Evolutionary conservation across 2,888 invertebrate genomes (phyloP), one percentile per base, ranked within the genome.

Genomic region (Nomada flava): DNA sequence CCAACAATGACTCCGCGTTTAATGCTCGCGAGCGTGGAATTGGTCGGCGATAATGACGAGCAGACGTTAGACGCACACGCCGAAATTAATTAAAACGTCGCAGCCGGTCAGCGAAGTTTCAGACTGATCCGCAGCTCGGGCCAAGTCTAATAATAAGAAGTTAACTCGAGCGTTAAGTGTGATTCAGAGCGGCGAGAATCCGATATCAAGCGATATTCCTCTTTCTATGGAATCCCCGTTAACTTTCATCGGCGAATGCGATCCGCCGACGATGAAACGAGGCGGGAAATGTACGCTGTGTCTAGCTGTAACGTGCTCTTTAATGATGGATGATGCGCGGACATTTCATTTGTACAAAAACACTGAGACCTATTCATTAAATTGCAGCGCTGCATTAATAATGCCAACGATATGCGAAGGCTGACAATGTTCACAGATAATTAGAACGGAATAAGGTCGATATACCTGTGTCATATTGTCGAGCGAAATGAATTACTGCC

Each of bases 101-200:
- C 82, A 82, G 79, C 74, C 83, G 80, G 85, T 83, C 82, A 72
- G 75, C 82, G 26, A 87, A 90, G 87, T 88, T 88, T 83, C 70
- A 67, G 68, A 82, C 82, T 68, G 71, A 85, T 78, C 65, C 79
- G 73, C 77, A 79, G 88, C 89, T 90, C 86, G 84, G 80, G 90
- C 89, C 90, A 91, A 90, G 91, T 91, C 91, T 92, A 92, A 92
- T 91, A 92, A 92, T 92, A 92, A 91, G 89, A 91, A 90, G 89
- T 90, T 89, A 90, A 91, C 88, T 87, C 88, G 86, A 89, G 88
- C 88, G 88, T 90, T 86, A 89, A 89, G 87, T 80, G 87, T 82
- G 84, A 91, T 90, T 91, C 87, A 86, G 87, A 83, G 74, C 78
- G 88, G 79, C 84, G 73, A 62, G 76, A 84, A 82, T 84, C 72